Base-by-base conservation (phyloP, 1,140 invertebrate species). In the Brachionus calyciflorus region DNA sequence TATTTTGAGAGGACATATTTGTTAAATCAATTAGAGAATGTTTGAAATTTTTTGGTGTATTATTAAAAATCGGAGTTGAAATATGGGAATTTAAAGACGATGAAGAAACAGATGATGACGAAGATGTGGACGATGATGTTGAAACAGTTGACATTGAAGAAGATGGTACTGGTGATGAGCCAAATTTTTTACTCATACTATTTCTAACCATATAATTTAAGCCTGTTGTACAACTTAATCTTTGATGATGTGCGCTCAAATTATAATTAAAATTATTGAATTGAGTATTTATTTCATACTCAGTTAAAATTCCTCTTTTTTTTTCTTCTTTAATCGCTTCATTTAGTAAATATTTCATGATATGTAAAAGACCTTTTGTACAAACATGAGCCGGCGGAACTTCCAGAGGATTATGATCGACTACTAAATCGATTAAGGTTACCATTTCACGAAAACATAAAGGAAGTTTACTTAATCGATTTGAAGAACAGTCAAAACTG, bases 281-380 rank as follows among this genome's bases (percentile, higher is more conserved):
- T 48, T 76, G 49, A 21, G 49, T 24, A 48, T 76, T 76, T 57
- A 76, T 76, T 48, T 76, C 73, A 48, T 76, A 55, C 41, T 76
- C 73, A 9, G 51, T 76, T n/a, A 76, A 46, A 21, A 76, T 46
- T n/a, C 70, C 75, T n/a, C 76, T 41, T 46, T 70, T 53, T 26
- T 82, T 82, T 53, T 88, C 87, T 77, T 88, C 87, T 78, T 87
- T 85, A 51, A 89, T 89, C 24, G 92, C 91, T 86, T 93, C 91
- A 81, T 90, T 91, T 82, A 94, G 92, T 76, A 96, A 87, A 85
- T 92, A 94, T 83, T 96, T 96, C 87, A 94, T 95, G 78, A 96
- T 92, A 85, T 96, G 93, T 80, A 93, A 91, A 81, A 91, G 88
- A 78, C 93, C 93, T 82, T 92, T 89, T 84, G 91, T 91, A 85